Conservation (phyloP, 2,113 vertebrate genomes). For the Trichomycterus rosablanca region DNA sequence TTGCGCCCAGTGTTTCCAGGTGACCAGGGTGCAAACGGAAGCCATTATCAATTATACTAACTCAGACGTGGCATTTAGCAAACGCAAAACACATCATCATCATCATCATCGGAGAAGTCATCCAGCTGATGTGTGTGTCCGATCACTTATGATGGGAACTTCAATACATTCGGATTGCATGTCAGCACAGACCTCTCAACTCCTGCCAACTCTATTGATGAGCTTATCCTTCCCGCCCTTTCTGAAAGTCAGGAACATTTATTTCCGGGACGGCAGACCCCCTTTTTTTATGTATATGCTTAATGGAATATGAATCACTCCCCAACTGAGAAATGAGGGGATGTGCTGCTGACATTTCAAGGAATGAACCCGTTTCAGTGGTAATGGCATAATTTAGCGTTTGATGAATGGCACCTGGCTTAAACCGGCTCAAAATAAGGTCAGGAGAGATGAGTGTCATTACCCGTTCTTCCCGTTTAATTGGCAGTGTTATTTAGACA, state of each 20-base stretch:
- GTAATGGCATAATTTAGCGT: conserved; percentile 58
- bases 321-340: conserved; percentile 64
- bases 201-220: conserved; percentile 61
- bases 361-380: conserved; percentile 56
- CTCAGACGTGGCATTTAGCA: background rate
- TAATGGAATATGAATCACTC: conserved; percentile 66
- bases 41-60: background rate
- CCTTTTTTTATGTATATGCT: conserved; percentile 61
- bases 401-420: conserved; percentile 58
- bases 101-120: no score
- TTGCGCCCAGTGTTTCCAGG: background rate
- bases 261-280: conserved; percentile 57
- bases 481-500: conserved; percentile 53
- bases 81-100: conserved; percentile 3
- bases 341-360: conserved; percentile 64
- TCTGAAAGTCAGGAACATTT: conserved; percentile 71
- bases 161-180: conserved; percentile 21
- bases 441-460: conserved; percentile 56
- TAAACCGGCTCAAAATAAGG: conserved; percentile 59
- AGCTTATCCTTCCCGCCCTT: conserved; percentile 48
- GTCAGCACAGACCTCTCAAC: conserved; percentile 55
- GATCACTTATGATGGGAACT: conserved; percentile 40
- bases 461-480: conserved; percentile 54
- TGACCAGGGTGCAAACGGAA: background rate
- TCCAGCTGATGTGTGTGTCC: background rate